These are phyloP conservation scores for Tinamus major DNA, from an alignment of 2,797 vertebrate species.

Conservation along the genomic window DNA sequence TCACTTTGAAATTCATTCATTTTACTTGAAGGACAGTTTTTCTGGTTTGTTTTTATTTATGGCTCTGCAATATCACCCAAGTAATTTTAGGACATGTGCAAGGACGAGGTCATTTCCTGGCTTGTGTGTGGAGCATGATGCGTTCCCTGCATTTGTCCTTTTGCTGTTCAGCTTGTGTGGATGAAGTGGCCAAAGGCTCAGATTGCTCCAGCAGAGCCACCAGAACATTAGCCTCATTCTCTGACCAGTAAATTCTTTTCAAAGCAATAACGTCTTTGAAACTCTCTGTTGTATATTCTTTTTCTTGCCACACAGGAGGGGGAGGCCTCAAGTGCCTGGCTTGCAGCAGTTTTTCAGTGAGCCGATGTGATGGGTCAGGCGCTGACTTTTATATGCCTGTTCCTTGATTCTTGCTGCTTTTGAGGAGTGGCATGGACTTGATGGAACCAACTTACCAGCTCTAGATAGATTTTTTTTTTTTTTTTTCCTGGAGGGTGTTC, in stretches of 20 bases:
- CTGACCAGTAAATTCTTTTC: not conserved
- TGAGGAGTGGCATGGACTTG: not conserved
- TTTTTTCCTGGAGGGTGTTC: constrained; percentile 33
- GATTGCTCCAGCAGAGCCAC: not conserved
- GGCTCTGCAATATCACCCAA: not conserved
- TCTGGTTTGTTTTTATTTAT: not conserved
- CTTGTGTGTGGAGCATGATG: not conserved
- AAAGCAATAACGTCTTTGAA: not conserved
- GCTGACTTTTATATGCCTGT: not conserved
- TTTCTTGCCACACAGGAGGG: not conserved
- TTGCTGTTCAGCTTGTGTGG: not conserved
- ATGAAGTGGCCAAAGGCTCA: not conserved
- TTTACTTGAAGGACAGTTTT: not conserved
- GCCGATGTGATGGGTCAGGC: no score
- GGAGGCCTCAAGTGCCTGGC: not conserved
- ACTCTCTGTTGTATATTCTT: not conserved
- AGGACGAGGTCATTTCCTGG: not conserved
- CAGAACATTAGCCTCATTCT: not conserved
- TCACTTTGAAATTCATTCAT: not conserved
- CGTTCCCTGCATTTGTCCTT: not conserved
- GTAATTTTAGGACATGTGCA: not conserved
- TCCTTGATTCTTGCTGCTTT: not conserved
- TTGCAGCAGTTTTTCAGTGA: not conserved
- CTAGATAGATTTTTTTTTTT: constrained; percentile 50
- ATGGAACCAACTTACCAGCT: constrained; percentile 42